Evolutionary conservation across 2,113 vertebrate genomes (phyloP), one percentile per base, ranked within the genome.

Genomic region (Lagenorhynchus albirostris): DNA sequence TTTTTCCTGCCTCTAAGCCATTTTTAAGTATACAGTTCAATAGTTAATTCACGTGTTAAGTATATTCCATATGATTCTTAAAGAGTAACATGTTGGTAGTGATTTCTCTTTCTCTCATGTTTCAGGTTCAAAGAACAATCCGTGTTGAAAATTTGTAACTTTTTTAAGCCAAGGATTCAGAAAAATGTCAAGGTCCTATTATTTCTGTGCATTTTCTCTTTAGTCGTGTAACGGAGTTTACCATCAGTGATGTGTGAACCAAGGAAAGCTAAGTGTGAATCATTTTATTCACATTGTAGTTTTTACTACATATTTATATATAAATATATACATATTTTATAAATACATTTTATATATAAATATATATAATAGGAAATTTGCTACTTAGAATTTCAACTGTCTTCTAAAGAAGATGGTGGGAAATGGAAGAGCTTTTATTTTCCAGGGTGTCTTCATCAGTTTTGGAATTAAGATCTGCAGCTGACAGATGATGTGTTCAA

Each of bases 241-340:
- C 53, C 71, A 29, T 89, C 89, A 62, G 89, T 63, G 67, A 96
- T 73, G 55, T 96, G 82, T 91, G 92, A 91, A 96, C 77, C 88
- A 93, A 95, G 86, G 25, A 88, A 88, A 83, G 44, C 86, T 86
- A 94, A 91, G 85, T 91, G 38, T 89, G 82, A 93, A 36, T 88
- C 67, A 55, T 82, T 91, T 86, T 82, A 96, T 89, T 95, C 73
- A 41, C 77, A 82, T 96, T 88, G 85, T 62, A 44, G 29, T 86
- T 95, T 96, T 96, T 89, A 73, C 67, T 88, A 79, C 55, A 50
- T 88, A 93, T 96, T 96, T 96, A 91, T 95, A 50, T 50, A 50
- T 14, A 50, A 50, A 50, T 50, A 50, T 50, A 53, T 53, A 53
- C 14, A 53, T 53, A 14, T 53, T 53, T 53, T 53, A 53, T 53